Conservation (phyloP, 2,797 vertebrate species). For the Neostethus bicornis region DNA sequence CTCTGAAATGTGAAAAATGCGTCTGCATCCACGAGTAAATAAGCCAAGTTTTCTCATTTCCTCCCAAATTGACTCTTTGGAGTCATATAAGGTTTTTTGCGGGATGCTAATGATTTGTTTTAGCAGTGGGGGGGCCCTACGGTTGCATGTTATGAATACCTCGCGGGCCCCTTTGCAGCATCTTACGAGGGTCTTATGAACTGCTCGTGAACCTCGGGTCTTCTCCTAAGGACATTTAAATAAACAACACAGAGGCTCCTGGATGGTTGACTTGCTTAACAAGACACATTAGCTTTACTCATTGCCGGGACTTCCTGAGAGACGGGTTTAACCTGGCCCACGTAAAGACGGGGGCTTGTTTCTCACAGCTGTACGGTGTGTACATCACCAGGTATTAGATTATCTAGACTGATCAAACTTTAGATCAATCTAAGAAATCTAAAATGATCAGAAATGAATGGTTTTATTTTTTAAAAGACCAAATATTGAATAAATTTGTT, state of each 20-base stretch:
- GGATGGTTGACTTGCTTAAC: conserved; percentile 21
- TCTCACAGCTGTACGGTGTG: neutral
- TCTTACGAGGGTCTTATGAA: conserved; percentile 61
- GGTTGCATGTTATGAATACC: conserved; percentile 63
- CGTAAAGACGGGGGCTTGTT: neutral
- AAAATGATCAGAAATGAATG: no score
- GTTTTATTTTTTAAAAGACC: no score
- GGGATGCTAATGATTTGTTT: conserved; percentile 74
- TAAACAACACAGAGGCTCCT: conserved; percentile 43
- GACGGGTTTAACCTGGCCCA: neutral
- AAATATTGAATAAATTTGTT: no score
- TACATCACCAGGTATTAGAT: neutral
- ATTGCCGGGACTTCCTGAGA: neutral
- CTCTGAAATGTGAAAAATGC: conserved; percentile 64
- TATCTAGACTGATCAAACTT: neutral
- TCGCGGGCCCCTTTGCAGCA: conserved; percentile 47
- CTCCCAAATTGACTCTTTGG: conserved; percentile 54
- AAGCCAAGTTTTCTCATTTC: conserved; percentile 63
- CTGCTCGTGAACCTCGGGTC: conserved; percentile 54
- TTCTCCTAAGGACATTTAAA: conserved; percentile 52
- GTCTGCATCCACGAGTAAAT: conserved; percentile 41
- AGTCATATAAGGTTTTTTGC: conserved; percentile 57
- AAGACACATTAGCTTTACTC: conserved; percentile 17
- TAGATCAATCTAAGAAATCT: no score
- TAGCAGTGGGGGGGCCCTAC: conserved; percentile 51